phyloP scores from a whole-genome alignment of 2,888 invertebrate species.

The Drosophila melanosoma region DNA sequence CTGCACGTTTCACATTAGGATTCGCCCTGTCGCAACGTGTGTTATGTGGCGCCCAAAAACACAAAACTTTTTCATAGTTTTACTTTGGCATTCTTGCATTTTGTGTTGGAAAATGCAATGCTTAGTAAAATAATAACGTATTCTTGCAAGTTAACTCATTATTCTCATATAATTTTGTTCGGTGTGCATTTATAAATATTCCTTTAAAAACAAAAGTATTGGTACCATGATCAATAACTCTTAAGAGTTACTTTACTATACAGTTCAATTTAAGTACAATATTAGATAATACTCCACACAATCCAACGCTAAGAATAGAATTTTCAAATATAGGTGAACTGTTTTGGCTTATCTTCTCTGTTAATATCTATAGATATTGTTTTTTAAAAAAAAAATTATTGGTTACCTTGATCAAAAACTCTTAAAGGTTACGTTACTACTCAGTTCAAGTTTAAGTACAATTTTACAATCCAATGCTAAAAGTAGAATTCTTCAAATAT shows the following conservation, averaged over 20 bases:
- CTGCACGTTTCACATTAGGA: slow-evolving; percentile 53
- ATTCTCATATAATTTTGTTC: neutral
- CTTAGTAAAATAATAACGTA: neutral
- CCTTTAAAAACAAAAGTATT: neutral
- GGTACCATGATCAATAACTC: too few species aligned
- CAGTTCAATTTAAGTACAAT: too few species aligned
- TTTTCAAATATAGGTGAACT: too few species aligned
- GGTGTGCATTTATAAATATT: neutral
- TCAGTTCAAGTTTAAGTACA: too few species aligned
- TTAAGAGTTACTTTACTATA: too few species aligned
- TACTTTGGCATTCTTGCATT: neutral
- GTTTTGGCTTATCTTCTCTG: too few species aligned
- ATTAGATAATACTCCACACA: too few species aligned
- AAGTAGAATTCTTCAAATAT: neutral
- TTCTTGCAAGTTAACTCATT: neutral
- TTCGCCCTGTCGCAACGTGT: slow-evolving; percentile 37
- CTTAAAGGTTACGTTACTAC: neutral
- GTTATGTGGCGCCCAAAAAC: slow-evolving; percentile 8
- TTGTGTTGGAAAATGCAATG: neutral
- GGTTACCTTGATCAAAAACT: neutral
- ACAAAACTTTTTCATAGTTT: neutral
- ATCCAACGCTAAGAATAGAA: too few species aligned
- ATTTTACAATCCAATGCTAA: too few species aligned
- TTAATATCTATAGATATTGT: neutral
- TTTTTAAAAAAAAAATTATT: neutral